Evolutionary conservation across 2,797 vertebrate species (phyloP), one percentile per base, ranked within the genome.

Genomic region (Valencia hispanica): DNA sequence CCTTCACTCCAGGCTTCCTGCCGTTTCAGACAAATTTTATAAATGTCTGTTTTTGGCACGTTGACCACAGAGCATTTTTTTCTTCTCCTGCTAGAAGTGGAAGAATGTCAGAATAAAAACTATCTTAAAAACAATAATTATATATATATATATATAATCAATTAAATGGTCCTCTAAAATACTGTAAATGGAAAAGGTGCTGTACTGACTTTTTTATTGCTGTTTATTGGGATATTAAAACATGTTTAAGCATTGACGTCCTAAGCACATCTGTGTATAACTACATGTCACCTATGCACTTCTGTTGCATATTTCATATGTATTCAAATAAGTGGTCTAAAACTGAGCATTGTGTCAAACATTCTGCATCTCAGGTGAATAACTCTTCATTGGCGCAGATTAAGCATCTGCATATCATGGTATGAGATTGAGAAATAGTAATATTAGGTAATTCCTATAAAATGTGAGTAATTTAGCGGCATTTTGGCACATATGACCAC

Each of bases 1-100:
- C 75, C 66, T 68, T 80, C 63, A 48, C 30, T 83, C 80, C 22
- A 71, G 36, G 53, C 73, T 79, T 79, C 0, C 36, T 71, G 43
- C 43, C 32, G 45, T 68, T 51, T 72, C 15, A 70, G 68, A 34
- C 7, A 69, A 50, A n/a, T 77, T 81, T 72, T n/a, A 65, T n/a
- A 47, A 1, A 71, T 53, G 14, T 73, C 36, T 53, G n/a, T 12
- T 66, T 78, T 73, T 55, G 73, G 12, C 50, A 70, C 14, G 76
- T 14, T 68, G 66, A 72, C 11, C 72, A 83, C 1, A 65, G 18
- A 77, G 43, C 11, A 12, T 1, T 48, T 65, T 70, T 66, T 63
- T 48, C 69, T 48, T 22, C 55, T 25, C 41, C 69, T 84, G 1
- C 57, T 43, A 39, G 22, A 27, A 25, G 4, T 74, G 30, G 51